These are phyloP conservation scores for Parelbella ahira DNA, from an alignment of 2,888 invertebrate genomes.

Conservation along the genomic window DNA sequence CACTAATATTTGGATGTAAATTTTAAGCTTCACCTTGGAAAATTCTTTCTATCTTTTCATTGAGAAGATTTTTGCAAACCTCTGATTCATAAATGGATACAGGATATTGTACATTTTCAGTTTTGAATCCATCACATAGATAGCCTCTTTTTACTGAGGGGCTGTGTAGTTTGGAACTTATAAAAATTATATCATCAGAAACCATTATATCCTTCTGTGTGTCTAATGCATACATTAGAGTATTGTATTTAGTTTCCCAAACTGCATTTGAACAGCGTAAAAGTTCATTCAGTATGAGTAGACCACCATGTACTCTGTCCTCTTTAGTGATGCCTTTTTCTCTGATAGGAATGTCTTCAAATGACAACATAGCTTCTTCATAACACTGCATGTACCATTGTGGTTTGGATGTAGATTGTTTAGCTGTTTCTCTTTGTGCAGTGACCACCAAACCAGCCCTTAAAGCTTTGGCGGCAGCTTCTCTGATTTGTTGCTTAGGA, in stretches of 20 bases:
- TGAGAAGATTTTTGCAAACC: slow-evolving; percentile 90
- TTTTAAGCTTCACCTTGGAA: slow-evolving; percentile 82
- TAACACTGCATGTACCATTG: slow-evolving; percentile 97
- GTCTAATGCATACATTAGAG: slow-evolving; percentile 82
- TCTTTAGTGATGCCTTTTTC: slow-evolving; percentile 92
- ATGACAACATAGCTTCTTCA: slow-evolving; percentile 91
- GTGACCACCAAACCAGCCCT: slow-evolving; percentile 96
- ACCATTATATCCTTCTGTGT: slow-evolving; percentile 68
- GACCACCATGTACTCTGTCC: slow-evolving; percentile 94
- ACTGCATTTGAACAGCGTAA: slow-evolving; percentile 93
- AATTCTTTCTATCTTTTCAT: slow-evolving; percentile 90
- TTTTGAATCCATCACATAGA: slow-evolving; percentile 70
- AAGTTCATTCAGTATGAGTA: slow-evolving; percentile 96
- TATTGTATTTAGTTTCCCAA: slow-evolving; percentile 90
- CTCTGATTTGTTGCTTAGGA: slow-evolving; percentile 93
- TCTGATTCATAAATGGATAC: slow-evolving; percentile 90
- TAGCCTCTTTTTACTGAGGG: slow-evolving; percentile 79
- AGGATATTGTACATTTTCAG: slow-evolving; percentile 75
- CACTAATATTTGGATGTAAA: too few relatives aligned
- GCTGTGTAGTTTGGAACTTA: slow-evolving; percentile 81
- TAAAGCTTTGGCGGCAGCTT: slow-evolving; percentile 96
- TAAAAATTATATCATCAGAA: slow-evolving; percentile 79
- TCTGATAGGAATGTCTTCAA: slow-evolving; percentile 83
- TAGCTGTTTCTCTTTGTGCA: slow-evolving; percentile 96
- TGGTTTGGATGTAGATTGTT: slow-evolving; percentile 92